Evolutionary conservation across 1,140 invertebrate genomes (phyloP).

Genomic region (Bombus balteatus): DNA sequence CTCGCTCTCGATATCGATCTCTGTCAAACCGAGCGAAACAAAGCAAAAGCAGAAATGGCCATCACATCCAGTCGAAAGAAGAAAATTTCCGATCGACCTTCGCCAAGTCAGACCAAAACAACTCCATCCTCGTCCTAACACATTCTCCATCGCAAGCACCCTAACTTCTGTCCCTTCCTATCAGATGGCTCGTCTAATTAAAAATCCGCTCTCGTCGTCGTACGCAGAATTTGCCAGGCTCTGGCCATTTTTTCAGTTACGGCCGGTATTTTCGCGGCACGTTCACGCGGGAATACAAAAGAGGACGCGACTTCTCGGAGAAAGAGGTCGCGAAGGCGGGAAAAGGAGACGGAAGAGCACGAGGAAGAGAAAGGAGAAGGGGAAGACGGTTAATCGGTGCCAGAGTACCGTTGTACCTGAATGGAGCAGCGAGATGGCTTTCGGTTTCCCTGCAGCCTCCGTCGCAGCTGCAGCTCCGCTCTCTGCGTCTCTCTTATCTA

Average conservation of each 20-base stretch:
- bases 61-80: too few relatives aligned
- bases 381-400: slow-evolving; percentile 77
- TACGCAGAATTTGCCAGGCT: not conserved
- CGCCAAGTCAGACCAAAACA: too few relatives aligned
- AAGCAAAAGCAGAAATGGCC: too few relatives aligned
- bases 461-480: slow-evolving; percentile 52
- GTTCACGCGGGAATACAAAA: slow-evolving; percentile 30
- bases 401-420: slow-evolving; percentile 80
- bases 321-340: slow-evolving; percentile 54
- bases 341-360: slow-evolving; percentile 52
- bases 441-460: slow-evolving; percentile 71
- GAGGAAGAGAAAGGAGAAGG: slow-evolving; percentile 50
- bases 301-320: slow-evolving; percentile 19
- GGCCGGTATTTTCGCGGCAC: slow-evolving; percentile 23
- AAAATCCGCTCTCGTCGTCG: not conserved
- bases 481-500: not conserved
- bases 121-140: too few relatives aligned
- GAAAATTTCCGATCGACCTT: too few relatives aligned
- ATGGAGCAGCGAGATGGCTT: slow-evolving; percentile 74
- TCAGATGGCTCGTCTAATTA: not conserved
- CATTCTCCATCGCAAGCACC: too few relatives aligned
- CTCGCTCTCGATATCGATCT: too few relatives aligned
- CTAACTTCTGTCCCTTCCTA: too few relatives aligned
- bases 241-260: not conserved
- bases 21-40: too few relatives aligned